phyloP scores from a whole-genome alignment of 2,888 invertebrate species.

The Diloba caeruleocephala region DNA sequence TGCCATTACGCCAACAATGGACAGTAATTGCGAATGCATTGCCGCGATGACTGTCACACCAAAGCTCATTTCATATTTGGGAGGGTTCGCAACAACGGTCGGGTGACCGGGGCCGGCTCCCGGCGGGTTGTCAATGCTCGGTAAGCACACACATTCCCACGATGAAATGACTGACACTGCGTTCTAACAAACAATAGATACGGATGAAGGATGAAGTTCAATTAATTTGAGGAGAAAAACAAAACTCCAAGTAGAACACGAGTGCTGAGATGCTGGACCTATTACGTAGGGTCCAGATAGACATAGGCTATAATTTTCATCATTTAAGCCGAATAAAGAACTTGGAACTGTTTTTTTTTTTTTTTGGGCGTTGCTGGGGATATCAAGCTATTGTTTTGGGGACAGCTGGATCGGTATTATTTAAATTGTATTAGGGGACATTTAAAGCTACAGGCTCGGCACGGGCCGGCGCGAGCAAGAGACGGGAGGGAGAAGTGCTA shows the following conservation, averaged over 20 bases:
- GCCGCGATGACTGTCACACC: constrained; percentile 55
- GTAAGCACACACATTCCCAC: constrained; percentile 56
- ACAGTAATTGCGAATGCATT: constrained; percentile 56
- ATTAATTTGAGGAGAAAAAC: constrained; percentile 50
- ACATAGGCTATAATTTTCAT: no score
- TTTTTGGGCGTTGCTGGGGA: no score
- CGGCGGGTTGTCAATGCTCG: constrained; percentile 45
- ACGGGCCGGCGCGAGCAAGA: no score
- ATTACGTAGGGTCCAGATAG: no score
- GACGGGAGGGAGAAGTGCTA: no score
- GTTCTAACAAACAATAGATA: constrained; percentile 44
- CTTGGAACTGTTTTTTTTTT: background rate
- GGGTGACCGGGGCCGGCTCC: constrained; percentile 35
- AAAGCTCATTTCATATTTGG: constrained; percentile 57
- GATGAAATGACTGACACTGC: constrained; percentile 45
- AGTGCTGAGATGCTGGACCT: no score
- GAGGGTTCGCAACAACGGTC: constrained; percentile 58
- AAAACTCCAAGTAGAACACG: no score
- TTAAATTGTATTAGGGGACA: no score
- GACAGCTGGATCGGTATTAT: no score
- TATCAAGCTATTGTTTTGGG: no score
- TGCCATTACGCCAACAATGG: constrained; percentile 52
- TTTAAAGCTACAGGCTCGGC: no score
- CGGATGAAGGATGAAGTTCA: constrained; percentile 39
- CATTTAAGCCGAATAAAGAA: no score